Evolutionary conservation across 1,140 invertebrate genomes (phyloP), one percentile per base, ranked within the genome.

Genomic region (Drosophila kurseongensis): DNA sequence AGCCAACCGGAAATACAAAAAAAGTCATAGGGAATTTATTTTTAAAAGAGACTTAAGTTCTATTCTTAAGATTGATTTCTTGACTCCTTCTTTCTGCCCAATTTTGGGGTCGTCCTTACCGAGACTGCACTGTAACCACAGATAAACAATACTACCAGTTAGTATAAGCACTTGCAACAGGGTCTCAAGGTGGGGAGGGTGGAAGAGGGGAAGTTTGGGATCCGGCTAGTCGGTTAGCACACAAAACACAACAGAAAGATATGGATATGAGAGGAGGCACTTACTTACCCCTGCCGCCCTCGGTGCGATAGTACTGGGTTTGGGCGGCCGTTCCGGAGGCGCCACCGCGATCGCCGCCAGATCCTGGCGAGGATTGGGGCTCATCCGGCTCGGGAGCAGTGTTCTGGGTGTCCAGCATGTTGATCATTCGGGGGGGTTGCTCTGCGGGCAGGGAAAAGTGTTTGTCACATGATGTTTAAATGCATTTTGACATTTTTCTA

Each of bases 241-340:
- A 68, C 27, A 47, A 79, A n/a, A 73, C 57, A 80, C 48, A 71
- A 59, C 51, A 62, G 10, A 60, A 16, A 61, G 45, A 73, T 65
- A 67, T 75, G 71, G 57, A 45, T 62, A 75, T 82, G 77, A 73
- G 76, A 66, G 75, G 78, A 42, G 77, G 61, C 90, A 92, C 90
- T 91, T 91, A 92, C 91, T 92, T 92, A 92, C 91, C 91, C 81
- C 91, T 91, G 77, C 89, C 71, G 77, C 92, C 91, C 75, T 91
- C 83, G 67, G 71, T 88, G 83, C 83, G 79, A 88, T 88, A 88
- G 18, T 88, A 88, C 27, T 72, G 84, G 9, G 75, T 48, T 42
- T 82, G 83, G 71, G 83, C 83, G 83, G 79, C 83, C 66, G 72
- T 50, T 18, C 69, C 62, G 55, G 50, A 57, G 50, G 60, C 83